These are phyloP conservation scores for Heliocidaris erythrogramma DNA, from an alignment of 35 echinoderm and acorn worm species.

Conservation along the genomic window DNA sequence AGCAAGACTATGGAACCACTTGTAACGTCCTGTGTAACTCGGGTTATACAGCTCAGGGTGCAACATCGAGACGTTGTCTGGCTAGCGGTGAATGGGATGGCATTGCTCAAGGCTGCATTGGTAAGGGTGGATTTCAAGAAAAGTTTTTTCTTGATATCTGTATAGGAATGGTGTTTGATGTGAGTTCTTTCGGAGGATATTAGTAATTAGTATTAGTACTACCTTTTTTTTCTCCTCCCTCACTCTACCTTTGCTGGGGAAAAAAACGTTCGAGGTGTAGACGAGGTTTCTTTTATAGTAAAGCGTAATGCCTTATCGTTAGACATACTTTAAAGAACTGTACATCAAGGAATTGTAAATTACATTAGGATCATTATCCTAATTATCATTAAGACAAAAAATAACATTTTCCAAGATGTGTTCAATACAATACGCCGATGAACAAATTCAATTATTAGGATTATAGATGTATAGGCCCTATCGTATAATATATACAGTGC, in stretches of 20 bases:
- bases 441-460: too few species aligned
- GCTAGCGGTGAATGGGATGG: conserved; percentile 55
- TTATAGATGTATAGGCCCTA: too few species aligned
- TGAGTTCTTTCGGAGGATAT: not conserved
- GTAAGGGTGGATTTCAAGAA: not conserved
- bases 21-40: conserved; percentile 42
- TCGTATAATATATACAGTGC: too few species aligned
- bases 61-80: conserved; percentile 40
- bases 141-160: not conserved
- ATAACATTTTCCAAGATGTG: too few species aligned
- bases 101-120: not conserved
- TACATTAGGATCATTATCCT: too few species aligned
- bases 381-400: too few species aligned
- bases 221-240: not conserved
- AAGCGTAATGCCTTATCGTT: too few species aligned
- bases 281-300: not conserved
- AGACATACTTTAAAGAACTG: too few species aligned
- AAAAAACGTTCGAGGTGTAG: not conserved
- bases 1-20: conserved; percentile 40
- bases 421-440: too few species aligned
- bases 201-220: too few species aligned
- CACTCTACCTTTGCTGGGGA: not conserved
- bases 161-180: too few species aligned
- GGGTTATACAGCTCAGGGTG: conserved; percentile 50
- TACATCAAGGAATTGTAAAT: too few species aligned